Evolutionary conservation across 2,888 invertebrate species (phyloP).

Genomic region (Ethmia dodecea): DNA sequence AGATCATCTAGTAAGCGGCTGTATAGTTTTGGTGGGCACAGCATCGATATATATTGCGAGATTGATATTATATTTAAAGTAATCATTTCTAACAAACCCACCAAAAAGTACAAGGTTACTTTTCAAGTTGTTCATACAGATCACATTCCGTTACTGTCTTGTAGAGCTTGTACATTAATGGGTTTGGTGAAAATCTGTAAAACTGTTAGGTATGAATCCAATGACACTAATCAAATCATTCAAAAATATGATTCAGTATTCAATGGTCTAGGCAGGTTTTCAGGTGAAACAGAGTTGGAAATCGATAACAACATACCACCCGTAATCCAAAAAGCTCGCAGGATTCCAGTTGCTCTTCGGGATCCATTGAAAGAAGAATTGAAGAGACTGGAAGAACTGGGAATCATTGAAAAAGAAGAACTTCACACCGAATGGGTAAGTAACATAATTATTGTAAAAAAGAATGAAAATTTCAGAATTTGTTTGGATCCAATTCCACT

Average conservation of each 20-base stretch:
- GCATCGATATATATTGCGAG: conserved; percentile 3
- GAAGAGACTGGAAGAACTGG: conserved; percentile 8
- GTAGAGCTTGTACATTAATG: conserved; percentile 3
- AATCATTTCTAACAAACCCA: not conserved
- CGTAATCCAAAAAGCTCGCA: conserved; percentile 8
- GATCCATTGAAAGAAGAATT: conserved; percentile 10
- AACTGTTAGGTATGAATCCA: not conserved
- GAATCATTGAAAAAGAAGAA: conserved; percentile 11
- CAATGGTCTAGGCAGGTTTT: conserved; percentile 7
- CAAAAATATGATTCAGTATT: conserved; percentile 11
- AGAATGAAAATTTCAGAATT: conserved; percentile 8
- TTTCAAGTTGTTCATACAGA: conserved; percentile 7
- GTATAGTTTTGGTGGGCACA: conserved; percentile 5
- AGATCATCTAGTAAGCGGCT: conserved; percentile 4
- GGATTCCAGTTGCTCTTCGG: conserved; percentile 10
- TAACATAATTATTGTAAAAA: conserved; percentile 9
- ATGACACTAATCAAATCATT: not conserved
- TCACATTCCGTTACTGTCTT: conserved; percentile 7
- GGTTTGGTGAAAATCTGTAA: conserved; percentile 7
- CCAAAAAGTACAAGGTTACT: not conserved
- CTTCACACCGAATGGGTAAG: conserved; percentile 11
- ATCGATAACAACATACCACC: conserved; percentile 6
- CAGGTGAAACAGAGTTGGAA: conserved; percentile 7
- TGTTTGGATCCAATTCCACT: conserved; percentile 17
- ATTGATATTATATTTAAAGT: not conserved